Percentiles rank a stretch among this genome's conserved stretches.
These are phyloP conservation scores for Anoncus sp. DNA, from an alignment of 2,888 invertebrate genomes.

Conservation along the genomic window DNA sequence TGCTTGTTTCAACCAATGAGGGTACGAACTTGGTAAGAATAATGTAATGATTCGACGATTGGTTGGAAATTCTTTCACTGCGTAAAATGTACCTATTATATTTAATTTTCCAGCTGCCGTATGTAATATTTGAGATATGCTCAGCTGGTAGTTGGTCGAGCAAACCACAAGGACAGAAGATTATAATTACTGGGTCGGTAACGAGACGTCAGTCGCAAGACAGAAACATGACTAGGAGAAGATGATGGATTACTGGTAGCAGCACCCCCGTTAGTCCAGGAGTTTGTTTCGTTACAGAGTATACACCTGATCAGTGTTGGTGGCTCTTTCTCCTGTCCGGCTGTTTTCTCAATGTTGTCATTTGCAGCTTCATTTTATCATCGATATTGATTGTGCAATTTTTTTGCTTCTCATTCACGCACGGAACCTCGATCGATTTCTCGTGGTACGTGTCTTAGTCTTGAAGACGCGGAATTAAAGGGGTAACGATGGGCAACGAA, in stretches of 20 bases:
- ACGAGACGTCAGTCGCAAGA: slow-evolving; percentile 69
- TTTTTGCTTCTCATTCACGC: slow-evolving; percentile 78
- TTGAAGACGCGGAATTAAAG: slow-evolving; percentile 78
- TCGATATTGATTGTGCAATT: slow-evolving; percentile 79
- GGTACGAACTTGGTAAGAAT: slow-evolving; percentile 15
- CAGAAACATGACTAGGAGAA: slow-evolving; percentile 41
- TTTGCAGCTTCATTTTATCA: slow-evolving; percentile 84
- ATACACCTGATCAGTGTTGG: slow-evolving; percentile 19
- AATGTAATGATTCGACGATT: slow-evolving; percentile 28
- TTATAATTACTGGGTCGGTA: slow-evolving; percentile 73
- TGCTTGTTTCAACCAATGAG: slow-evolving; percentile 23
- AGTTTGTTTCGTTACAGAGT: slow-evolving; percentile 47
- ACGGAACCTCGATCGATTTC: slow-evolving; percentile 69
- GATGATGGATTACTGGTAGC: slow-evolving; percentile 69
- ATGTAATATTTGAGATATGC: slow-evolving; percentile 25
- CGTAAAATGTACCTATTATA: slow-evolving; percentile 13
- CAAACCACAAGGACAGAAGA: slow-evolving; percentile 50
- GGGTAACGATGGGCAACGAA: slow-evolving; percentile 69
- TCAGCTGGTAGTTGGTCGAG: slow-evolving; percentile 31
- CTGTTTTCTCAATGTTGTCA: slow-evolving; percentile 84
- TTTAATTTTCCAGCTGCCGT: slow-evolving; percentile 31
- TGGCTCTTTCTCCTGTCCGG: slow-evolving; percentile 21
- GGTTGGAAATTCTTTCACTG: neutral
- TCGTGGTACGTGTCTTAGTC: slow-evolving; percentile 77
- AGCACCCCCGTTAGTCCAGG: slow-evolving; percentile 43